Percentiles rank a stretch among this genome's conserved stretches.
Conservation (phyloP, 2,888 invertebrate species). For the Sepiola atlantica region DNA sequence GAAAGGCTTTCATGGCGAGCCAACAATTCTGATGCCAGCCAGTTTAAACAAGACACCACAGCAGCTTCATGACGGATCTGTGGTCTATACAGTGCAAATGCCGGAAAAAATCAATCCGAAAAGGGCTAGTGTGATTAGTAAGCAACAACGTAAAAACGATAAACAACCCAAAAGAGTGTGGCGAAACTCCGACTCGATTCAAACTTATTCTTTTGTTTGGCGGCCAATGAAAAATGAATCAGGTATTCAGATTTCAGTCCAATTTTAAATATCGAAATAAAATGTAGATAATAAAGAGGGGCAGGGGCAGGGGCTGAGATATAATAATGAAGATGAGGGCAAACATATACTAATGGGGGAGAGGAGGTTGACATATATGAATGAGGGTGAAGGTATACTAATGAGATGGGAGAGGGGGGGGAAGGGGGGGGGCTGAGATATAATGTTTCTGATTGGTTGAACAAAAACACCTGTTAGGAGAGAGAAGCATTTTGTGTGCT, state of each 20-base stretch:
- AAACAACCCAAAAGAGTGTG: not conserved
- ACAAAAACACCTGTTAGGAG: too few relatives aligned
- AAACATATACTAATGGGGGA: too few relatives aligned
- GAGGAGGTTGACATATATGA: too few relatives aligned
- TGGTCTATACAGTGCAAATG: not conserved
- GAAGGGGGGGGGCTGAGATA: too few relatives aligned
- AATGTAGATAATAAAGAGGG: not conserved
- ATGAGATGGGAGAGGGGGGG: too few relatives aligned
- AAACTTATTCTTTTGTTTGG: not conserved
- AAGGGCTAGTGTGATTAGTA: not conserved
- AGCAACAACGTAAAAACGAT: not conserved
- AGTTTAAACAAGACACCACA: not conserved
- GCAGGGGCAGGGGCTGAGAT: too few relatives aligned
- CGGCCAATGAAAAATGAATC: not conserved
- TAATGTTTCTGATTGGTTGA: too few relatives aligned
- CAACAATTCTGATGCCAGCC: not conserved
- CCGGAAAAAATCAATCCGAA: not conserved
- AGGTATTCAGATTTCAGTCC: not conserved
- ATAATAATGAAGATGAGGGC: too few relatives aligned
- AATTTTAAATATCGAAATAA: not conserved
- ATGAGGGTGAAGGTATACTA: too few relatives aligned
- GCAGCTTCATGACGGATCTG: not conserved
- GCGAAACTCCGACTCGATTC: not conserved
- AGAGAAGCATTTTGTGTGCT: too few relatives aligned
- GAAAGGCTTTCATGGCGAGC: not conserved